These are phyloP conservation scores for Geophilus truncorum DNA, from an alignment of 2,888 invertebrate species.

Conservation along the genomic window DNA sequence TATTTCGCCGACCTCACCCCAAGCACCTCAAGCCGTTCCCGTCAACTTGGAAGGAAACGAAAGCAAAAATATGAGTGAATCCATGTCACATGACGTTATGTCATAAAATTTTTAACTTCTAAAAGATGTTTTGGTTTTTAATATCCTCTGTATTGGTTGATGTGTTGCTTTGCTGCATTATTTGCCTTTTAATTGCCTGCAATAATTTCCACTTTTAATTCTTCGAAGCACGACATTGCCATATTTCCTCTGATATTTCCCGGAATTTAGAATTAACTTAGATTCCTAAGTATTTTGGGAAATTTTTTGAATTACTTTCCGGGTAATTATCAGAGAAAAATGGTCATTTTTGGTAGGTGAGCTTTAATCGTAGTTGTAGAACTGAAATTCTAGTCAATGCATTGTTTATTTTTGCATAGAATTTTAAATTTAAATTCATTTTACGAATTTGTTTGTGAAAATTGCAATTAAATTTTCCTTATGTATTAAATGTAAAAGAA, in stretches of 20 bases:
- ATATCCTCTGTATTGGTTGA: neutral
- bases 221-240: too few species aligned
- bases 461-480: neutral
- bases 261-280: too few species aligned
- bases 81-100: neutral
- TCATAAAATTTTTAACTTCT: too few species aligned
- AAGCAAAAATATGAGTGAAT: neutral
- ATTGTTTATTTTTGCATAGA: neutral
- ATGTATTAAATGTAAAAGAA: too few species aligned
- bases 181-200: neutral
- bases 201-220: neutral
- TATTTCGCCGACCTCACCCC: constrained; percentile 32
- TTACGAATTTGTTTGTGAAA: neutral
- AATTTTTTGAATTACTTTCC: too few species aligned
- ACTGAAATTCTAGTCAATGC: neutral
- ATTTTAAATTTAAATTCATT: neutral
- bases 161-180: neutral
- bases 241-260: too few species aligned
- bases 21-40: constrained; percentile 15
- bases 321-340: too few species aligned
- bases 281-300: too few species aligned
- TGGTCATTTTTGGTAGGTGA: too few species aligned
- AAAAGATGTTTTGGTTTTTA: neutral
- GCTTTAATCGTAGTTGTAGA: neutral
- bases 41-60: constrained; percentile 10